These are phyloP conservation scores for Labia minor DNA, from an alignment of 2,888 invertebrate genomes.

Conservation along the genomic window DNA sequence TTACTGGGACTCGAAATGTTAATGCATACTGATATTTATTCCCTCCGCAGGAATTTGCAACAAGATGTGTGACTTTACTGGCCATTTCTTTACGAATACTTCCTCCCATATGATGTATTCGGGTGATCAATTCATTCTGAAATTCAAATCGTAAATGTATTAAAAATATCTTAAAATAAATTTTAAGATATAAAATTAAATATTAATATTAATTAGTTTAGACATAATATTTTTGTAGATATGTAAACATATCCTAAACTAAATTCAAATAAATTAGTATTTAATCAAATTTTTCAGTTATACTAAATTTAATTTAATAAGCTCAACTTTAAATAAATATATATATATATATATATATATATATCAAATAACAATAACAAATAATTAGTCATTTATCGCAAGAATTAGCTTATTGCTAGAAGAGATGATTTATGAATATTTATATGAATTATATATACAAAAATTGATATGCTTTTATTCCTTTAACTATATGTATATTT, in stretches of 20 bases:
- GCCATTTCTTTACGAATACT: constrained; percentile 86
- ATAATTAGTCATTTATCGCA: not conserved
- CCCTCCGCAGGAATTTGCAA: constrained; percentile 78
- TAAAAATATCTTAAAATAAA: constrained; percentile 26
- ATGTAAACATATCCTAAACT: not conserved
- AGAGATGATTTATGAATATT: too few relatives aligned
- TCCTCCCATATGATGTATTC: constrained; percentile 94
- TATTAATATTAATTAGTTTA: not conserved
- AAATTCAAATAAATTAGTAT: too few relatives aligned
- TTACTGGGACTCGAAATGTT: constrained; percentile 77
- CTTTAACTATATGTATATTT: too few relatives aligned
- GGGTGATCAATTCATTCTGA: constrained; percentile 66
- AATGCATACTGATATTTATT: constrained; percentile 91
- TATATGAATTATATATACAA: too few relatives aligned
- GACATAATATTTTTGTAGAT: constrained; percentile 14
- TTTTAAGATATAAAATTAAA: constrained; percentile 23
- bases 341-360: too few relatives aligned
- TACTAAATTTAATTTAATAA: too few relatives aligned
- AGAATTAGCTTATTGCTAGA: too few relatives aligned
- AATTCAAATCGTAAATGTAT: too few relatives aligned
- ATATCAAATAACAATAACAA: too few relatives aligned
- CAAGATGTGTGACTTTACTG: constrained; percentile 81
- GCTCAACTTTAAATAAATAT: constrained; percentile 19
- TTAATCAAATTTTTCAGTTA: too few relatives aligned
- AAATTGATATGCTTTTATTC: too few relatives aligned